Base-by-base conservation (phyloP, 2,113 vertebrate genomes). In the Eptatretus burgeri region DNA sequence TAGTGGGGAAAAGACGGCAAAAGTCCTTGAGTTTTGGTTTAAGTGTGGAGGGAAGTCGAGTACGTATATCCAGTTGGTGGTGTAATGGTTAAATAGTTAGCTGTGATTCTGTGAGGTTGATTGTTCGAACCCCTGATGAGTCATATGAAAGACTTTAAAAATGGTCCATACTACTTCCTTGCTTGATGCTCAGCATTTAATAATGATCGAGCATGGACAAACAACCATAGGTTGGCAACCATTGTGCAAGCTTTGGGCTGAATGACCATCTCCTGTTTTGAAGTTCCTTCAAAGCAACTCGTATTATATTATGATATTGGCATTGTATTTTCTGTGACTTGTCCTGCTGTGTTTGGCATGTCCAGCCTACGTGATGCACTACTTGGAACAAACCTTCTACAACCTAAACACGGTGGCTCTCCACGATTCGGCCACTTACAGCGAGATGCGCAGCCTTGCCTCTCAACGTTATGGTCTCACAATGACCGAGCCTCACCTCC, bases 341-440 rank as follows among this genome's bases (percentile, higher is more conserved):
- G 50, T 64, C 16, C 53, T 66, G 16, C 64, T 65, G 64, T 52
- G 70, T 70, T 49, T n/a, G n/a, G n/a, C 27, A 41, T 41, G 27
- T 41, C 27, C 74, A 98, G 91, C 83, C 62, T 83, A 87, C 49
- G 88, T 98, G 68, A 96, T 87, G 20, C 91, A 98, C 70, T 98
- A 98, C 69, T 73, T 98, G 74, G 91, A 98, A 69, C 93, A 91
- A 77, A 98, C 86, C 0, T 98, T 98, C 76, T 98, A 98, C 75
- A 96, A 98, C 70, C 74, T 98, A 65, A 98, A 87, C 0, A 98
- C 91, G 0, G 91, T 98, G 18, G 91, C 91, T 67, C 82, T 98
- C 65, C 91, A 98, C 12, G 91, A 98, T 72, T 98, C 89, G 91
- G 91, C 91, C 70, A 98, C 91, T 11, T 98, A 98, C 70, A 96